Base-by-base conservation (phyloP, 2,113 vertebrate genomes). In the Ginglymostoma cirratum region DNA sequence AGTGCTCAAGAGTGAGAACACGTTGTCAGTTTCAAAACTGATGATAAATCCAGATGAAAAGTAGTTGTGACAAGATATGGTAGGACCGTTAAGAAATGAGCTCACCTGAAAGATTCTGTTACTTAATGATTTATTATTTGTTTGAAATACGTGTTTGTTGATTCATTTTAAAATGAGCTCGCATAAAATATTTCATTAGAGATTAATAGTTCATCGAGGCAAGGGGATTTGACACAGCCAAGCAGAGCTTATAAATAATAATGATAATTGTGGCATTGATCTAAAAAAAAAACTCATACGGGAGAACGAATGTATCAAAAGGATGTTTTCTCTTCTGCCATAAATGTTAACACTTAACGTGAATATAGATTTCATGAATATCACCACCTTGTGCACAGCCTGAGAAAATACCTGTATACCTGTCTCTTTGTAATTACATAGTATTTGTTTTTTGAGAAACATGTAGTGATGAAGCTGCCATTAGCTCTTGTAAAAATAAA, bases 171-270 rank as follows among this genome's bases (percentile, higher is more conserved):
- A 93, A 45, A 67, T 66, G 61, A 93, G 66, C 66, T n/a, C 5
- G n/a, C 89, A 66, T 93, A 93, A 93, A 93, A 93, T 93, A 67
- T 93, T 93, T 93, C 89, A 93, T 93, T 93, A 93, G 89, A 93
- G 89, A 93, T 93, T 93, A 93, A 93, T 93, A 93, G 89, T 93
- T 93, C 23, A 93, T n/a, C 34, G 21, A 21, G 61, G 89, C 61
- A 67, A 93, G 38, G 61, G 17, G 89, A 93, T 93, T 10, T 67
- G 89, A 93, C 89, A 34, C 61, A 93, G n/a, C n/a, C 34, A 93
- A 93, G 89, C 89, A 66, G 61, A 93, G 38, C 89, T 93, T 93
- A 66, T 93, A 65, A 93, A 93, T 93, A 67, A 93, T 67, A 93
- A 93, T 93, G 34, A 65, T 93, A 38, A 66, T 66, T 93, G 65